Base-by-base conservation (phyloP, 2,797 vertebrate species). In the Parotocinclus haroldoi region DNA sequence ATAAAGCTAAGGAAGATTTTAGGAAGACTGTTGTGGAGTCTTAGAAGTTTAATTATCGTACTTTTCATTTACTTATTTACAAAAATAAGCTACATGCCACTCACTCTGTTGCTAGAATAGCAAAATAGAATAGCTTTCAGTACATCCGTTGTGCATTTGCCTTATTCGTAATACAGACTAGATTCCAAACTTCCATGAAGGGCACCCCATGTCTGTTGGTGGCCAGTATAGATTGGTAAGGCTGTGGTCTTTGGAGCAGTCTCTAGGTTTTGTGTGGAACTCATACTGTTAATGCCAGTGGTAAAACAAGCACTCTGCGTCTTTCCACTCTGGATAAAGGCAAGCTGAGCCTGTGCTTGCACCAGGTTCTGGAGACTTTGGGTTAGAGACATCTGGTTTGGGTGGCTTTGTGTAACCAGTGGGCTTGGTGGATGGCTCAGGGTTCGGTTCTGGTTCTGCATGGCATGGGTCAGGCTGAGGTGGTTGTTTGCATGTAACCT, bases 171-270 rank as follows among this genome's bases (percentile, higher is more conserved):
- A 72, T 79, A 85, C 58, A 83, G 85, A 37, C 79, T 17, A 1
- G 63, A 19, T 0, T 85, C 76, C 7, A 81, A 27, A 38, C 51
- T 65, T 1, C 73, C 73, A 70, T 85, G 87, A 52, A 84, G 83
- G 7, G 79, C 72, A 61, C 77, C 85, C 81, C 87, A 89, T 9
- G 83, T 71, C 19, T 79, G 82, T 77, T 85, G 81, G 46, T 85
- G 79, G 17, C 66, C 64, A 10, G 61, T 48, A 38, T 66, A 62
- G 79, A 72, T 56, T 72, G 60, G 39, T 62, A 65, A 10, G 48
- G 18, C 12, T 19, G 51, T 7, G 68, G 40, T 40, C 80, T 81
- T 77, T 5, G 76, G 0, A 4, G 59, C 16, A 7, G 66, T 27
- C 58, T 73, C 60, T 45, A 56, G 49, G 14, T 66, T 87, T 60